phyloP scores from a whole-genome alignment of 2,888 invertebrate species.

The Polymixis lichenea region DNA sequence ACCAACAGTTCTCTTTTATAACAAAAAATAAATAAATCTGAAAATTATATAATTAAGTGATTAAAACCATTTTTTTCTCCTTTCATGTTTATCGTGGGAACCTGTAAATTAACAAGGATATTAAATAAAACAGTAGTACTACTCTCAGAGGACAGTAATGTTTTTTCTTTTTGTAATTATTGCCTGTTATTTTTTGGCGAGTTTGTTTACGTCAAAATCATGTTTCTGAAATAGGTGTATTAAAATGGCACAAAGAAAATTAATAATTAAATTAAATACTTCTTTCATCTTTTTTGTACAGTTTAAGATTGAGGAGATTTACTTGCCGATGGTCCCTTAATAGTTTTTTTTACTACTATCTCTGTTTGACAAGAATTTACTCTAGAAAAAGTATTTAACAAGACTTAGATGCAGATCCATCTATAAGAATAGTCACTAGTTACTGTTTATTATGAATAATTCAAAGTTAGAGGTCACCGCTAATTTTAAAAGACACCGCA shows the following conservation, averaged over 20 bases:
- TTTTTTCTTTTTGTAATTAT: background rate
- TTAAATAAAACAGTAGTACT: background rate
- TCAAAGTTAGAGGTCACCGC: background rate
- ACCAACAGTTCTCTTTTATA: background rate
- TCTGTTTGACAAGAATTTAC: background rate
- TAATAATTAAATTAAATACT: too few species aligned
- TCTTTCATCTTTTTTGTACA: background rate
- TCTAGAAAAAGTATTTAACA: background rate
- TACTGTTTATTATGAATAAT: background rate
- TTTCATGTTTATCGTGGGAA: background rate
- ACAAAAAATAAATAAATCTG: background rate
- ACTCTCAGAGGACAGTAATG: background rate
- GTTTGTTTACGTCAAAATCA: background rate
- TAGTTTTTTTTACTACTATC: background rate
- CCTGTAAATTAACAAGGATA: background rate
- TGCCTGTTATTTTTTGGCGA: background rate
- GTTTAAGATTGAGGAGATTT: background rate
- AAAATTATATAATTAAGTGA: background rate
- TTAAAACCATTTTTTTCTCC: background rate
- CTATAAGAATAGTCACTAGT: background rate
- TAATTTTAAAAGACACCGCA: background rate
- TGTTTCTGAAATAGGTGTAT: background rate
- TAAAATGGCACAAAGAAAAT: background rate
- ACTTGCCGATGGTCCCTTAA: background rate
- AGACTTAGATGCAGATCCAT: background rate